phyloP scores from a whole-genome alignment of 2,888 invertebrate genomes.

The Keiferia lycopersicella region DNA sequence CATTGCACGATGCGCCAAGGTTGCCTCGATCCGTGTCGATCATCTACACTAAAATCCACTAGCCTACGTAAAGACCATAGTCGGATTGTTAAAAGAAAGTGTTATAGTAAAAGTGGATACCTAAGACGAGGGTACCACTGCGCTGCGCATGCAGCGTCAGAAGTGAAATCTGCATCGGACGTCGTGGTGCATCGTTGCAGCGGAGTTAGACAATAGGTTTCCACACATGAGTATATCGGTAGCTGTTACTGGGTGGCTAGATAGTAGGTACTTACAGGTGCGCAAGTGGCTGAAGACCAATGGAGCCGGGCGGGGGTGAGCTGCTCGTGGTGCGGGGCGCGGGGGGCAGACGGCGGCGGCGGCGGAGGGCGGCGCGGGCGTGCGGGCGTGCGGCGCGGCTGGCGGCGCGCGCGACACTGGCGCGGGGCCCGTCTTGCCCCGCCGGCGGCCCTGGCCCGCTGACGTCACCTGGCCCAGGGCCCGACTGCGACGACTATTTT shows the following conservation, averaged over 20 bases:
- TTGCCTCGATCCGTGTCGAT: constrained; percentile 68
- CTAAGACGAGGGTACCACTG: constrained; percentile 19
- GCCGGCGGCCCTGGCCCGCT: constrained; percentile 74
- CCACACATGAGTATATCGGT: constrained; percentile 37
- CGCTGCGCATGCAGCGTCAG: constrained; percentile 42
- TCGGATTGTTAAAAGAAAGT: constrained; percentile 26
- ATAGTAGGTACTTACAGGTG: constrained; percentile 51
- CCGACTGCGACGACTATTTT: constrained; percentile 76
- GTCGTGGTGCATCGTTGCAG: constrained; percentile 61
- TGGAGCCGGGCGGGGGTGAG: constrained; percentile 37
- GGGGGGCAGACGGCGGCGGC: constrained; percentile 43
- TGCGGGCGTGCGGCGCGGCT: constrained; percentile 68
- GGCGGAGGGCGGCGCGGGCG: constrained; percentile 46
- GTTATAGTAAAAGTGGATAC: background rate
- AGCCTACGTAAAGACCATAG: constrained; percentile 35
- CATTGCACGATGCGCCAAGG: constrained; percentile 82
- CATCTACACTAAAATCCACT: constrained; percentile 45
- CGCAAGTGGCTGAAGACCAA: constrained; percentile 37
- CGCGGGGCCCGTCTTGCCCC: constrained; percentile 82
- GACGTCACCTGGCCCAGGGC: constrained; percentile 81
- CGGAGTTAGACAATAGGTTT: constrained; percentile 59
- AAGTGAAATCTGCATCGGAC: constrained; percentile 71
- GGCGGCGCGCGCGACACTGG: constrained; percentile 81
- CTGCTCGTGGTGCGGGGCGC: constrained; percentile 41
- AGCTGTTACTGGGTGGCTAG: constrained; percentile 27